A percentile compares a stretch with the other conserved stretches of the same genome.
Evolutionary conservation across 2,888 invertebrate species (phyloP).

Genomic region (Escarpia spicata): DNA sequence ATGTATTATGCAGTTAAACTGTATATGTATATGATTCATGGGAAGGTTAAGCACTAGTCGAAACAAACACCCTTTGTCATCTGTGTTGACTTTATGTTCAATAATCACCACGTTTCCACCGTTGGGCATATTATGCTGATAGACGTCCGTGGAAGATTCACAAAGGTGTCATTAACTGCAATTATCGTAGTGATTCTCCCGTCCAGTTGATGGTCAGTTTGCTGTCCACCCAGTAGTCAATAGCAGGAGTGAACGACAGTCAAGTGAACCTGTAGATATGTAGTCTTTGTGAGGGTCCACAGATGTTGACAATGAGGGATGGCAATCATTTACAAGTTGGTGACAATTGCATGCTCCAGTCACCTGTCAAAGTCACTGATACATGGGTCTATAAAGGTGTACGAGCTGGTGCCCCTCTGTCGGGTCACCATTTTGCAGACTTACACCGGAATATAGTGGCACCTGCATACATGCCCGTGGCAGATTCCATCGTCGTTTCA

Average conservation of each 20-base stretch:
- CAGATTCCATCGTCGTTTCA: background rate
- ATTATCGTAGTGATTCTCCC: background rate
- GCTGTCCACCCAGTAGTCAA: background rate
- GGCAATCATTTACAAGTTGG: constrained; percentile 16
- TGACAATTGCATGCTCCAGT: background rate
- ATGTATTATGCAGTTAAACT: background rate
- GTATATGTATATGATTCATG: background rate
- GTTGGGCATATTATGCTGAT: background rate
- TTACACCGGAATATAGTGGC: background rate
- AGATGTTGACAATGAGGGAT: background rate
- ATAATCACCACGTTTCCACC: background rate
- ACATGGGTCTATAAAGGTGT: constrained; percentile 3
- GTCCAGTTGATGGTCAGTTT: background rate
- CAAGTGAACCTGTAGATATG: background rate
- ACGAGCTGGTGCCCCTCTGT: background rate
- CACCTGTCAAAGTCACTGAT: background rate
- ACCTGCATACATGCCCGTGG: background rate
- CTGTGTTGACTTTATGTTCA: background rate
- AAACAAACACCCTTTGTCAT: background rate
- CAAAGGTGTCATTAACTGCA: background rate
- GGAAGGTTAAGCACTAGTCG: background rate
- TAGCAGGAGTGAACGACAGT: background rate
- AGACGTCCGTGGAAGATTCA: background rate
- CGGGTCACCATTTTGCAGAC: background rate
- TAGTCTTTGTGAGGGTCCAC: background rate